Percentiles rank a stretch among this genome's conserved stretches.
These are phyloP conservation scores for Apocrypta bakeri DNA, from an alignment of 1,140 invertebrate species.

Conservation along the genomic window DNA sequence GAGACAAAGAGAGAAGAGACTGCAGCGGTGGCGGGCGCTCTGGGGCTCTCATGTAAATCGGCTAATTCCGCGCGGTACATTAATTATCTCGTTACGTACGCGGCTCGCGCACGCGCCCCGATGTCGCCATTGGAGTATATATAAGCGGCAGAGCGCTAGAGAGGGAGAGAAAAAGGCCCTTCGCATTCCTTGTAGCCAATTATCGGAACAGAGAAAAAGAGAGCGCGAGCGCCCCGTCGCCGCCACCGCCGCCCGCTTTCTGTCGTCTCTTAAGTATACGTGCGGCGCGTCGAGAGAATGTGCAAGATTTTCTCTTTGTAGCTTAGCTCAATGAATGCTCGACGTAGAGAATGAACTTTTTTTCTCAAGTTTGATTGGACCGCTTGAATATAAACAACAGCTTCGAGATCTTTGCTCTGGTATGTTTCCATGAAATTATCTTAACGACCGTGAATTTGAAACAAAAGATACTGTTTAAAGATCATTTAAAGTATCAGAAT, in stretches of 20 bases:
- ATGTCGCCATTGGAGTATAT: slow-evolving; percentile 50
- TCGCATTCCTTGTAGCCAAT: slow-evolving; percentile 69
- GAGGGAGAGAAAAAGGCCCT: slow-evolving; percentile 56
- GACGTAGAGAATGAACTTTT: too few relatives aligned
- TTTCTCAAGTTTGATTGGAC: too few relatives aligned
- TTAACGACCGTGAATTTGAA: background rate
- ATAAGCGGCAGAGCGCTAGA: slow-evolving; percentile 48
- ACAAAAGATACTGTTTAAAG: too few relatives aligned
- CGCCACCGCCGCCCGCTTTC: slow-evolving; percentile 50
- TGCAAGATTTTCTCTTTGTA: background rate
- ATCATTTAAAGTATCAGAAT: too few relatives aligned
- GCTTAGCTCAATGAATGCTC: background rate
- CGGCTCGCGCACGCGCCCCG: slow-evolving; percentile 47
- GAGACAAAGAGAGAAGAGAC: slow-evolving; percentile 2
- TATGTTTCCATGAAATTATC: background rate
- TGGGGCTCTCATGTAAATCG: slow-evolving; percentile 66
- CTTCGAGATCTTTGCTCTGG: too few relatives aligned
- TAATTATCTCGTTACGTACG: slow-evolving; percentile 69
- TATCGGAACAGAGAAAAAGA: slow-evolving; percentile 67
- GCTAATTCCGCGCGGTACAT: slow-evolving; percentile 68
- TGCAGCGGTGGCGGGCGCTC: slow-evolving; percentile 14
- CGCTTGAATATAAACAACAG: too few relatives aligned
- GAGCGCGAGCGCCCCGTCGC: slow-evolving; percentile 16
- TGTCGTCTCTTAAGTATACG: slow-evolving; percentile 64
- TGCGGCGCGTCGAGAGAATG: background rate